Evolutionary conservation across 2,888 invertebrate genomes (phyloP), one percentile per base, ranked within the genome.

Genomic region (Tuta absoluta): DNA sequence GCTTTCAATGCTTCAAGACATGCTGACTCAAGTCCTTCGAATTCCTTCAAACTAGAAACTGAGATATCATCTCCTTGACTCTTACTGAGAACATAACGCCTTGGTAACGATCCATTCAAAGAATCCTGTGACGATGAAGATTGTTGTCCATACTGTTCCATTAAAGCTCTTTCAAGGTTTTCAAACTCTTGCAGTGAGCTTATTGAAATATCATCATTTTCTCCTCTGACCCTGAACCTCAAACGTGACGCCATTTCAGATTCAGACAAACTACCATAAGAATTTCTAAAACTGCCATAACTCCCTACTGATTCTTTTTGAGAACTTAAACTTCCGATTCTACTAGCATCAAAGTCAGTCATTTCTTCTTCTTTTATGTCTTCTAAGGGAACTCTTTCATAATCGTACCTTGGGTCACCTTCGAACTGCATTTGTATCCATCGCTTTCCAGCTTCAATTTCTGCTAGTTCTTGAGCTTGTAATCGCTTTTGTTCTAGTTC

Each of bases 181-280:
- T 98, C 98, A 90, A 98, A 98, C 82, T 98, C 98, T 85, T 98
- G 97, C 66, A 98, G 92, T 7, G 98, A 98, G 70, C 96, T 97
- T 84, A 98, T 95, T 0, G 98, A 98, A 51, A 97, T 93, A 80
- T 98, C 97, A 80, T 98, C 98, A 78, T 96, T 96, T 72, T 98
- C 98, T n/a, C 95, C 94, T 72, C 95, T 94, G 3, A 95, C 94
- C 76, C 97, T 95, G 83, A 96, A 96, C 77, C 96, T 95, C 76
- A 96, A 94, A n/a, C 96, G 94, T 63, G 96, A 95, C 65, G 97
- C 86, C 72, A 96, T 95, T 85, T 98, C 97, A 73, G 96, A 97
- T 78, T 98, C 98, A 0, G 98, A 98, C 0, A 98, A 96, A 75
- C 98, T 98, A 8, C 97, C 97, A 67, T 95, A 95, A 0, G 97